phyloP scores from a whole-genome alignment of 2,888 invertebrate species.

The Athripsodes cinereus region DNA sequence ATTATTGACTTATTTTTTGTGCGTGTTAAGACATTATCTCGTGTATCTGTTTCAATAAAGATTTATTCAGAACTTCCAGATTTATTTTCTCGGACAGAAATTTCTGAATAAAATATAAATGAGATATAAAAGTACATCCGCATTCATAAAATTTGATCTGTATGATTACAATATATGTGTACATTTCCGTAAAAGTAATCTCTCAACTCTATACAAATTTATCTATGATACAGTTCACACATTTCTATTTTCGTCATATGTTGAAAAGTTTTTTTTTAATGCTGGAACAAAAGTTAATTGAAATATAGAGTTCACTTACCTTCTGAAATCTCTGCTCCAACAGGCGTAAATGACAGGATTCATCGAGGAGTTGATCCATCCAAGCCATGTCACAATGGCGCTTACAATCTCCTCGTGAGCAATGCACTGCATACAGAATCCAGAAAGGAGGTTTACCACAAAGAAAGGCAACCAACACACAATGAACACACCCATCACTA shows the following conservation, averaged over 20 bases:
- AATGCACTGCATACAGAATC: constrained; percentile 83
- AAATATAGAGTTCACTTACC: constrained; percentile 49
- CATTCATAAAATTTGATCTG: no score
- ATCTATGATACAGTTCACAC: no score
- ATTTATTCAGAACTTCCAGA: no score
- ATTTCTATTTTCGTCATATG: background rate
- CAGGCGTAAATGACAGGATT: constrained; percentile 98
- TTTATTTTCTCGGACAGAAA: no score
- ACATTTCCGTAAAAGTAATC: no score
- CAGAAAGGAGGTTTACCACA: constrained; percentile 86
- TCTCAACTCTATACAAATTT: no score
- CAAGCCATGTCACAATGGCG: constrained; percentile 88
- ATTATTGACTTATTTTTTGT: no score
- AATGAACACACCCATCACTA: constrained; percentile 96
- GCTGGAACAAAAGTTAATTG: background rate
- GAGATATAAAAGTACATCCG: no score
- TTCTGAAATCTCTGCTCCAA: constrained; percentile 93
- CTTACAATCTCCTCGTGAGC: constrained; percentile 82
- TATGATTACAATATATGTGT: no score
- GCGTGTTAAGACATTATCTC: no score
- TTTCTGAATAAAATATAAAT: no score
- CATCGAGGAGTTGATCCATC: constrained; percentile 95
- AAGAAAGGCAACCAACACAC: constrained; percentile 98
- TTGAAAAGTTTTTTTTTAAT: background rate
- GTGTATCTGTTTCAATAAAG: no score